Percentiles rank a stretch among this genome's conserved stretches.
Conservation (phyloP, 2,797 vertebrate genomes). For the Pseudomugil gertrudae region DNA sequence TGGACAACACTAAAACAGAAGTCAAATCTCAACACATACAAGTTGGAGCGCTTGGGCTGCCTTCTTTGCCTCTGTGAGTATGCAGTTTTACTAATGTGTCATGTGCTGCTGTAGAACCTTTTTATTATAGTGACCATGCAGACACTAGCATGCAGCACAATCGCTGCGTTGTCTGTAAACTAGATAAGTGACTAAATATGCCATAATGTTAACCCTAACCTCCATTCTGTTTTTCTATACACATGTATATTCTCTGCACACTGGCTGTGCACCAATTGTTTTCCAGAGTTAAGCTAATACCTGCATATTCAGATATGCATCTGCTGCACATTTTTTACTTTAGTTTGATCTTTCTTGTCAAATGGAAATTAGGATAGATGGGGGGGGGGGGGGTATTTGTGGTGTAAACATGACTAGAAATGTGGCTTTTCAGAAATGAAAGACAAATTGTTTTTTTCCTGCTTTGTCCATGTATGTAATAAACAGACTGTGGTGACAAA, state of each 20-base stretch:
- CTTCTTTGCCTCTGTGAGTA: conserved; percentile 48
- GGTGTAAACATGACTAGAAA: neutral
- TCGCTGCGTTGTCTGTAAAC: conserved; percentile 9
- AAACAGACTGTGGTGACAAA: neutral
- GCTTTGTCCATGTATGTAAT: neutral
- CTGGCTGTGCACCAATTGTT: too few species aligned
- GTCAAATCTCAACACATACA: accelerated
- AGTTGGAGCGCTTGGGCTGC: neutral
- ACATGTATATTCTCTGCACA: neutral
- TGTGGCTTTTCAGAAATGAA: neutral
- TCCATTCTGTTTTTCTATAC: neutral
- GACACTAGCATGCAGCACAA: neutral
- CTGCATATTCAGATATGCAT: neutral
- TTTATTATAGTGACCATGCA: neutral
- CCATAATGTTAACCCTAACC: neutral
- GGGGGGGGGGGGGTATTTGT: neutral
- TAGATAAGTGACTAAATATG: neutral
- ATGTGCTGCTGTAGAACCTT: too few species aligned
- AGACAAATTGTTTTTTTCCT: neutral
- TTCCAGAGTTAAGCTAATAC: neutral
- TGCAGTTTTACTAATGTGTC: neutral
- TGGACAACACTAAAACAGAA: neutral
- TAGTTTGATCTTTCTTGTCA: neutral
- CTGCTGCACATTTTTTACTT: neutral
- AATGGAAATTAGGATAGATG: neutral